Conservation (phyloP, 2,797 vertebrate genomes). For the Anguilla megastoma region DNA sequence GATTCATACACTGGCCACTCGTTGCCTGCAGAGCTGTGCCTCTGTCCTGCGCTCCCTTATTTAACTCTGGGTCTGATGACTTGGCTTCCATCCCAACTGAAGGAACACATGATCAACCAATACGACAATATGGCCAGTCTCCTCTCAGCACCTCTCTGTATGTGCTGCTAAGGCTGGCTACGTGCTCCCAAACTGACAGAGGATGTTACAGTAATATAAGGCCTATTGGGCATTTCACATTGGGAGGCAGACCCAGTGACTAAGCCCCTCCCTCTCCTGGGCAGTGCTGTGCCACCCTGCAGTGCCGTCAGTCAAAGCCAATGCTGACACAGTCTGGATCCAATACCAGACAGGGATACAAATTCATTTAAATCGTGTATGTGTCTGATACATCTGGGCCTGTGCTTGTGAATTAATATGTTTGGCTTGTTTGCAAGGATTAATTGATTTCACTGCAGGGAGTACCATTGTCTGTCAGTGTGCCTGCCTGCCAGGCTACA, state of each 20-base stretch:
- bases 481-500: not conserved
- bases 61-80: not conserved
- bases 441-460: not conserved
- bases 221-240: not conserved
- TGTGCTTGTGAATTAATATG: not conserved
- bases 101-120: not conserved
- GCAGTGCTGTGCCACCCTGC: not conserved
- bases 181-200: not conserved
- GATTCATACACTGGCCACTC: slow-evolving; percentile 69
- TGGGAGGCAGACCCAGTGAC: not conserved
- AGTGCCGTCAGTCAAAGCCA: not conserved
- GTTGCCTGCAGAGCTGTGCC: slow-evolving; percentile 25
- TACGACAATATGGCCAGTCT: not conserved
- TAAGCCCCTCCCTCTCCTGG: too few relatives aligned
- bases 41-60: not conserved
- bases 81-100: not conserved
- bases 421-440: slow-evolving; percentile 7
- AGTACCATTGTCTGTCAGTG: not conserved
- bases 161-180: not conserved
- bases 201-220: not conserved
- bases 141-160: not conserved
- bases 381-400: not conserved
- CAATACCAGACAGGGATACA: not conserved
- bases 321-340: not conserved
- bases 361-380: not conserved